Evolutionary conservation across 1,140 invertebrate species (phyloP).

Genomic region (Magallana angulata): DNA sequence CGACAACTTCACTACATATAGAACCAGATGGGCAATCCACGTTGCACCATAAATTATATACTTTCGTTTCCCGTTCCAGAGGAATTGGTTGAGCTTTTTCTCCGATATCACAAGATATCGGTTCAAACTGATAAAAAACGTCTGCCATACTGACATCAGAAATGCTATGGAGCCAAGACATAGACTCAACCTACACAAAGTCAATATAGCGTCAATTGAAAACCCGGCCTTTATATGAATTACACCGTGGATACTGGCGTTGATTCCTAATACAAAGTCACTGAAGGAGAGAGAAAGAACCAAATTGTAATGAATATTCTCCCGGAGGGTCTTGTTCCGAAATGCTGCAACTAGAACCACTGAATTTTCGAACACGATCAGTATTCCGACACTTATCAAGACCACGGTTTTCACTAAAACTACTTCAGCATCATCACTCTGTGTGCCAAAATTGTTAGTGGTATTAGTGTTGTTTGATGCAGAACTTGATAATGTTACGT

Average conservation of each 20-base stretch:
- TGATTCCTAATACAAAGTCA: neutral
- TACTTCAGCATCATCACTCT: no score
- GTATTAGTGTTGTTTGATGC: no score
- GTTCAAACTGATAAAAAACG: neutral
- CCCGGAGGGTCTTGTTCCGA: neutral
- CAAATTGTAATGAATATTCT: neutral
- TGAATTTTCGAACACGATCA: neutral
- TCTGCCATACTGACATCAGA: neutral
- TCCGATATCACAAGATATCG: neutral
- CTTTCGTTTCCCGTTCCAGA: neutral
- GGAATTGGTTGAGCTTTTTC: neutral
- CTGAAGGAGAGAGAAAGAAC: neutral
- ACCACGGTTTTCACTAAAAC: no score
- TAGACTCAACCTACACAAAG: neutral
- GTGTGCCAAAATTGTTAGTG: no score
- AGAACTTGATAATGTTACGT: no score
- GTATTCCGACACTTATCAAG: no score
- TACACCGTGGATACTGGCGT: neutral
- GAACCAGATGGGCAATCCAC: neutral
- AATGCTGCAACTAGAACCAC: neutral
- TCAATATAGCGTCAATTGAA: neutral
- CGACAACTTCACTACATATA: neutral
- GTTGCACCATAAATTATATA: neutral
- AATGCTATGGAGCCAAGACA: neutral
- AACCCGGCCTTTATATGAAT: neutral